These are phyloP conservation scores for Ammospiza maritima DNA, from an alignment of 2,797 vertebrate genomes.

Conservation along the genomic window DNA sequence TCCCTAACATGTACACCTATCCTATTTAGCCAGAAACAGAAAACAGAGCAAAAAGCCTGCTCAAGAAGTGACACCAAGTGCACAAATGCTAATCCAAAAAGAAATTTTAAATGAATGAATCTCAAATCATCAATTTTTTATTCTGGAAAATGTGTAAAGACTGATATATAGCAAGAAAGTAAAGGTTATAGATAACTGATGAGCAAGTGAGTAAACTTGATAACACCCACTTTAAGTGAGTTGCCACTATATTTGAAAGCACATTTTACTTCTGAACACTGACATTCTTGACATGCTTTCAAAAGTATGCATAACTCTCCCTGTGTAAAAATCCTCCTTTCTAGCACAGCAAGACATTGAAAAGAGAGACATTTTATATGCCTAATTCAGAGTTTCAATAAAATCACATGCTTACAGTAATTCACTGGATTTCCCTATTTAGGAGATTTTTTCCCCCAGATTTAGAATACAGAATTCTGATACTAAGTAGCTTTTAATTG, in stretches of 20 bases:
- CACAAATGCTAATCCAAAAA: background rate
- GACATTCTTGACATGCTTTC: background rate
- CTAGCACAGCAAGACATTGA: background rate
- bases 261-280: background rate
- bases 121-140: background rate
- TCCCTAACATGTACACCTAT: background rate
- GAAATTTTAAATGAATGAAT: background rate
- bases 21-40: background rate
- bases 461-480: background rate
- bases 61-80: fast-evolving
- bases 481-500: background rate
- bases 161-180: background rate
- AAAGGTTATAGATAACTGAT: background rate
- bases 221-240: background rate
- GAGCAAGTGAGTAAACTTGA: background rate
- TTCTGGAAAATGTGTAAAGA: background rate
- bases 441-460: background rate
- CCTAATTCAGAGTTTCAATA: background rate
- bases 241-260: background rate
- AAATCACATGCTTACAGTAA: background rate
- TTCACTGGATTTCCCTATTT: background rate
- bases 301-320: background rate
- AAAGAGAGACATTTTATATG: background rate
- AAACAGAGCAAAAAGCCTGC: background rate
- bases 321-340: background rate